A percentile compares a stretch with the other conserved stretches of the same genome.
phyloP scores from a whole-genome alignment of 2,888 invertebrate species.

The Trissolcus japonicus region DNA sequence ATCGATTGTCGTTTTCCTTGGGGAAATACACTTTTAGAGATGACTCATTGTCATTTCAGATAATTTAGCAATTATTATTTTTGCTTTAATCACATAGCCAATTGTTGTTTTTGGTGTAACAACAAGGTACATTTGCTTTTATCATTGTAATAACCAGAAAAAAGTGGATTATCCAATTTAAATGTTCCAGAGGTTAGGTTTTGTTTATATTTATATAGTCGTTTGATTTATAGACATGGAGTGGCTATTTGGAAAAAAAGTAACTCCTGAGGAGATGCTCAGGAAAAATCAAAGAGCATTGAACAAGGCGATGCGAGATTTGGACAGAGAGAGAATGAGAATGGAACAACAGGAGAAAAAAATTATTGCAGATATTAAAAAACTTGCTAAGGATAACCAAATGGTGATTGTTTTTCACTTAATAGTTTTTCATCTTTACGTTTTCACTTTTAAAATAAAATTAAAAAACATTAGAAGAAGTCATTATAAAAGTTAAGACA shows the following conservation, averaged over 20 bases:
- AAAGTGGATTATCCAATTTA: too few relatives aligned
- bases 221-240: constrained; percentile 78
- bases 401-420: constrained; percentile 82
- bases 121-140: neutral
- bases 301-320: constrained; percentile 98
- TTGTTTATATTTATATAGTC: too few relatives aligned
- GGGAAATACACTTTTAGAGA: neutral
- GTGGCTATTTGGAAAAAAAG: constrained; percentile 96
- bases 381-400: constrained; percentile 98
- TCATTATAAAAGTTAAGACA: too few relatives aligned
- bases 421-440: too few relatives aligned
- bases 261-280: constrained; percentile 98
- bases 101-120: neutral
- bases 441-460: too few relatives aligned
- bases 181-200: too few relatives aligned
- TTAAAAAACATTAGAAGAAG: too few relatives aligned
- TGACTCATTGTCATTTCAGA: constrained; percentile 3
- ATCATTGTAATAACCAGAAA: too few relatives aligned
- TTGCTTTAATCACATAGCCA: neutral
- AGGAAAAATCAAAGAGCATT: constrained; percentile 98
- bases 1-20: too few relatives aligned
- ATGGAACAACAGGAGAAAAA: constrained; percentile 99
- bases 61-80: neutral
- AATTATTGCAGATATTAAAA: constrained; percentile 98
- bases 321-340: constrained; percentile 93